Base-by-base conservation (phyloP, 2,113 vertebrate genomes). In the Silurus asotus region DNA sequence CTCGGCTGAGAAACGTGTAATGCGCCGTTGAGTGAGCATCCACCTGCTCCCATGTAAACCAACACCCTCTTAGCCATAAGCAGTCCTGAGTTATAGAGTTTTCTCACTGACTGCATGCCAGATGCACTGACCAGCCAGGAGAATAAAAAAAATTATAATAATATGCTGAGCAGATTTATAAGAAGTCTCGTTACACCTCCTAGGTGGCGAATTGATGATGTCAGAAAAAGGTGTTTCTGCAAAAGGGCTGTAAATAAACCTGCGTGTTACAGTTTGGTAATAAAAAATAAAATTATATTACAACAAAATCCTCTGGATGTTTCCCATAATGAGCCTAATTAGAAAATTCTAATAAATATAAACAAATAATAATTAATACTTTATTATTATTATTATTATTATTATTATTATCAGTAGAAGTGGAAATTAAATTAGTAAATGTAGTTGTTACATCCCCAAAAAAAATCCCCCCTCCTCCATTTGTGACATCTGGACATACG, bases 401-500 rank as follows among this genome's bases (percentile, higher is more conserved):
- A 37, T 37, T 37, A 37, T 37, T 37, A 37, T 37, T 37, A 37
- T 37, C 37, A 37, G 37, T 37, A 37, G 37, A 2, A 37, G 37
- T 37, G 37, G 37, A 37, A 37, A 37, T 37, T 37, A 37, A 37
- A 37, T 37, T 37, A 37, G 37, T 37, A 37, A 37, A 37, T 2
- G 37, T 37, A 37, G 37, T 37, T 37, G 2, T 37, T 37, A 37
- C 37, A 37, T 37, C 11, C 17, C 28, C 14, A 1, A 37, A 37
- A 37, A 37, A 37, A 37, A 37, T 37, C 7, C 10, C 11, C 17
- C 28, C 14, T 51, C 45, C 82, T 64, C 48, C 61, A 62, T 61
- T 72, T 77, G 84, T 88, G 87, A 90, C 89, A 89, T 86, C 89
- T 87, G 86, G 81, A 87, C 76, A 91, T 92, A 92, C 84, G 89